Conservation (phyloP, 2,797 vertebrate species). For the Chelmon rostratus region DNA sequence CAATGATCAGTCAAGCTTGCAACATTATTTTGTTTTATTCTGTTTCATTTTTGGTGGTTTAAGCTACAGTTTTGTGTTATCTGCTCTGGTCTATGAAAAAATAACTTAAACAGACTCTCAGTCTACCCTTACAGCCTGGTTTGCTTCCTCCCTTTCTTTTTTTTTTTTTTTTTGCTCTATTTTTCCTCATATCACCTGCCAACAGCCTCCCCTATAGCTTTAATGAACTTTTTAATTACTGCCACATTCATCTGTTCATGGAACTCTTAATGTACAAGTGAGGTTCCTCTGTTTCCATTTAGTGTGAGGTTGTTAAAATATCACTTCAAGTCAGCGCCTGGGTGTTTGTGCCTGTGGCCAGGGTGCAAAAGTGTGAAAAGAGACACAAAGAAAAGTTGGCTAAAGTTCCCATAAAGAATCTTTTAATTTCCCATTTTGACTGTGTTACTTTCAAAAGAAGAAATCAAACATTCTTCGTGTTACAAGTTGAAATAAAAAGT, state of each 20-base stretch:
- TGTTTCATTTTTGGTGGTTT: background rate
- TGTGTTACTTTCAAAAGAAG: too few species aligned
- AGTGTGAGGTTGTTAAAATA: slow-evolving; percentile 22
- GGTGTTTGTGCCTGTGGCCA: background rate
- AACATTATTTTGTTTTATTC: background rate
- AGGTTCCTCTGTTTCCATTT: background rate
- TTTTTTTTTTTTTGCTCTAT: background rate
- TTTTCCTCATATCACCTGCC: background rate
- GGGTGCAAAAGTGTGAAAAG: background rate
- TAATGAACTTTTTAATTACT: slow-evolving; percentile 1
- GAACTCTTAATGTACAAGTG: background rate
- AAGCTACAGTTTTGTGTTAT: background rate
- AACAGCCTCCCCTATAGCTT: background rate
- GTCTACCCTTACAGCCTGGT: background rate
- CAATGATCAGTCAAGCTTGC: background rate
- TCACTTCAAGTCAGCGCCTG: background rate
- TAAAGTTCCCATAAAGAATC: background rate
- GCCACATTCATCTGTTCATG: background rate
- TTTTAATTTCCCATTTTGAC: background rate
- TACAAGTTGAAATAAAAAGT: too few species aligned
- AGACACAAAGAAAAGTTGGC: background rate
- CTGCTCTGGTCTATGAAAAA: slow-evolving; percentile 14
- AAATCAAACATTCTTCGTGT: too few species aligned
- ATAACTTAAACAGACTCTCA: background rate
- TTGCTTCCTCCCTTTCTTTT: background rate